These are phyloP conservation scores for Eidolon dupreanum DNA, from an alignment of 2,797 vertebrate species.

Conservation along the genomic window DNA sequence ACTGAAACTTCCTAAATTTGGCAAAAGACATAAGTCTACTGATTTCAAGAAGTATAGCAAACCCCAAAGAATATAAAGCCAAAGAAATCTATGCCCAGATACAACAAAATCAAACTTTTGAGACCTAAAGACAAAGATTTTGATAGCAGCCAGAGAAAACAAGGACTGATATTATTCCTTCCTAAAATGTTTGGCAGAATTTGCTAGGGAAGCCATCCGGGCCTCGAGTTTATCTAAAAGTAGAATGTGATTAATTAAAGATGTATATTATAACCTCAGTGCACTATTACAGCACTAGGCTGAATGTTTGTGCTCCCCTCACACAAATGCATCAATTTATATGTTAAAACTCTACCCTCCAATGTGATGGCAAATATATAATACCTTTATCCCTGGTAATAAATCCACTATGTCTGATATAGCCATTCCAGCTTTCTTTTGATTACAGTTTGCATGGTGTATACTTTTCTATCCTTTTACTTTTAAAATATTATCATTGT, in stretches of 20 bases:
- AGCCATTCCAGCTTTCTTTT: neutral
- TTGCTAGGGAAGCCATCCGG: too few species aligned
- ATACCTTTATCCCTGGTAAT: neutral
- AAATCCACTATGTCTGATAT: neutral
- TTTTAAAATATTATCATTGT: neutral
- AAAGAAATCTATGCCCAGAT: too few species aligned
- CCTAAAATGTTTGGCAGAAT: too few species aligned
- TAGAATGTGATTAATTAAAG: neutral
- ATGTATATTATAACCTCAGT: neutral
- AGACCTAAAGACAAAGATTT: too few species aligned
- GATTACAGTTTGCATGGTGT: neutral
- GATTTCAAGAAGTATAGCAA: too few species aligned
- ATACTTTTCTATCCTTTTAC: slow-evolving; percentile 10
- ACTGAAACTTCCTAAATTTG: neutral
- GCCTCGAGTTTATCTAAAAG: too few species aligned
- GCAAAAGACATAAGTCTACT: neutral
- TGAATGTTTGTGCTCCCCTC: neutral
- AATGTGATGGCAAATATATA: neutral
- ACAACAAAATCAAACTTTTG: too few species aligned
- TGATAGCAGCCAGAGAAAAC: too few species aligned
- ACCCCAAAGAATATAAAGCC: too few species aligned
- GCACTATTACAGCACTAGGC: neutral
- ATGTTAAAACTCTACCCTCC: neutral
- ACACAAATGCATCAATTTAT: neutral
- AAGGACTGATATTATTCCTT: too few species aligned